Base-by-base conservation (phyloP, 2,113 vertebrate species). In the Strix uralensis region DNA sequence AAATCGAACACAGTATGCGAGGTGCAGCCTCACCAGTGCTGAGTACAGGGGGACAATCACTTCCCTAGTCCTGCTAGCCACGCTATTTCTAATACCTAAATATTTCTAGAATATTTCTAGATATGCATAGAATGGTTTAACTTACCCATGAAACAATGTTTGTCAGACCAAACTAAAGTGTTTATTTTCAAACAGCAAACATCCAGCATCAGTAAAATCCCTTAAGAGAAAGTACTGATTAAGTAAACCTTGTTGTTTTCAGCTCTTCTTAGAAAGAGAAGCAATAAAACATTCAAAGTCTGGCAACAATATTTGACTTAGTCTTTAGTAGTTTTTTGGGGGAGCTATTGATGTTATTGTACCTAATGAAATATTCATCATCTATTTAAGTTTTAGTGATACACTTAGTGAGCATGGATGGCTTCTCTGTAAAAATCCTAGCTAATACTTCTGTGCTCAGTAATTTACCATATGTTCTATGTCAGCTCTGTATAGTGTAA, bases 161-260 rank as follows among this genome's bases (percentile, higher is more conserved):
- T 78, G 10, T 86, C 23, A 77, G 36, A 78, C 25, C 7, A 82
- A 86, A 62, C 16, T 23, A 4, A 52, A 73, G 15, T 13, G 32
- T 42, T 70, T 70, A 9, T 51, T 79, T 91, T 81, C 54, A 87
- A 71, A 30, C 9, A 91, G 16, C 67, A 77, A 81, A 66, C 23
- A 78, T 19, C 22, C 13, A 88, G 19, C 44, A 65, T n/a, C 38
- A 65, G 11, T 55, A 81, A 84, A 94, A 91, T 72, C 29, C 38
- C n/a, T 38, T 44, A 51, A 57, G 29, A 77, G 19, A 62, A 86
- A 72, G 18, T 26, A 90, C 54, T 92, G 83, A 81, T 40, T 58
- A 91, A 94, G 92, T 94, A 94, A 96, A 92, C 80, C 55, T 91
- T 93, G 40, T 79, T 95, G 73, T 97, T 95, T 95, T 96, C 84